These are phyloP conservation scores for Hyles vespertilio DNA, from an alignment of 1,140 invertebrate species.

Conservation along the genomic window DNA sequence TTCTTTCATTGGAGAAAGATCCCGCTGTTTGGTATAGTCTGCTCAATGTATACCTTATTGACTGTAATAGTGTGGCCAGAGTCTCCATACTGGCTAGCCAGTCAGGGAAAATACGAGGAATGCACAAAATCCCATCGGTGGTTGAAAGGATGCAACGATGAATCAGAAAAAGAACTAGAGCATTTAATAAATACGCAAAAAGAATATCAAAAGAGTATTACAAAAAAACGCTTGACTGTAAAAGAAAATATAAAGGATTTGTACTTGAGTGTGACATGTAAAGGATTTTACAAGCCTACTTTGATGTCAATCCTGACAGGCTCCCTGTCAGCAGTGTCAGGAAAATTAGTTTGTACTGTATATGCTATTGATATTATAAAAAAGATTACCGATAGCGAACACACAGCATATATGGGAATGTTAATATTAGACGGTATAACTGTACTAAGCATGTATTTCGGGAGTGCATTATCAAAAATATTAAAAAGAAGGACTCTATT, in stretches of 20 bases:
- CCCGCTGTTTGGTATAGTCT: slow-evolving; percentile 29
- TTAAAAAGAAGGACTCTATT: slow-evolving; percentile 27
- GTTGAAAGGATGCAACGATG: slow-evolving; percentile 29
- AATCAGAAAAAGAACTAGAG: slow-evolving; percentile 30
- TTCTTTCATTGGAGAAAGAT: slow-evolving; percentile 42
- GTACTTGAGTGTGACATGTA: slow-evolving; percentile 8
- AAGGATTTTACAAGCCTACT: slow-evolving; percentile 30
- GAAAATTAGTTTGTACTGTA: slow-evolving; percentile 31
- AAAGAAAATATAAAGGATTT: slow-evolving; percentile 4
- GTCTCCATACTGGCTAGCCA: slow-evolving; percentile 43
- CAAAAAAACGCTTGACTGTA: background rate
- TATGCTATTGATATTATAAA: slow-evolving; percentile 43
- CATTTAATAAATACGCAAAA: slow-evolving; percentile 21
- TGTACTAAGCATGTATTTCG: slow-evolving; percentile 29
- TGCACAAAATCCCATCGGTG: slow-evolving; percentile 24
- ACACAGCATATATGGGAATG: slow-evolving; percentile 30
- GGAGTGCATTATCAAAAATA: slow-evolving; percentile 22
- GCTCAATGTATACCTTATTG: slow-evolving; percentile 22
- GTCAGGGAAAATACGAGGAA: slow-evolving; percentile 29
- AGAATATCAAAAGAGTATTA: slow-evolving; percentile 9
- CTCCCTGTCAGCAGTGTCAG: slow-evolving; percentile 23
- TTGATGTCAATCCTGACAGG: slow-evolving; percentile 18
- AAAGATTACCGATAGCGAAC: slow-evolving; percentile 23
- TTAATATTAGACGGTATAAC: slow-evolving; percentile 36
- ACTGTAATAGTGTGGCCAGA: slow-evolving; percentile 32